A percentile compares a stretch with the other conserved stretches of the same genome.
Conservation (phyloP, 2,797 vertebrate genomes). For the Liasis olivaceus region DNA sequence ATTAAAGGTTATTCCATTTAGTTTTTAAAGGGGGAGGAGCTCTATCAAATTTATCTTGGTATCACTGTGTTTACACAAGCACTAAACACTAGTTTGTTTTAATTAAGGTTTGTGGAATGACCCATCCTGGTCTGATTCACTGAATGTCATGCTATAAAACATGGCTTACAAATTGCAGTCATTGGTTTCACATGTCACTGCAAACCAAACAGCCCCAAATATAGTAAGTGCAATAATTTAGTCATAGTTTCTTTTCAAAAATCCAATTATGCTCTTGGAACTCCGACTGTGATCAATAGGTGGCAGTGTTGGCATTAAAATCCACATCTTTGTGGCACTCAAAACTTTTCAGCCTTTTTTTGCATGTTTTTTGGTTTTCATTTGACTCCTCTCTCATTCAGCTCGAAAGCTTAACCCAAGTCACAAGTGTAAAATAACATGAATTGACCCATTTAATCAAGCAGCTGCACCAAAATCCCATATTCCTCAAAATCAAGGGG, state of each 20-base stretch:
- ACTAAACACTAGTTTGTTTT: too few species aligned
- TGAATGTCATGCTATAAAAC: too few species aligned
- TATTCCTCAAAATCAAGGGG: neutral
- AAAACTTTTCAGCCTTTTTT: neutral
- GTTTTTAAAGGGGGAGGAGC: too few species aligned
- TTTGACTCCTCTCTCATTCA: neutral
- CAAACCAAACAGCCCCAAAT: neutral
- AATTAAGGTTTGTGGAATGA: too few species aligned
- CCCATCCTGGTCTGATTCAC: too few species aligned
- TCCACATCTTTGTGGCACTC: neutral
- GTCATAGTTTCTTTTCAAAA: neutral
- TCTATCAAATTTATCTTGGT: too few species aligned
- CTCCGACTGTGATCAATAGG: neutral
- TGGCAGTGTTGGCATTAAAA: slow-evolving; percentile 2
- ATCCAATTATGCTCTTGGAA: neutral
- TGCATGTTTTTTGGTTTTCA: too few species aligned
- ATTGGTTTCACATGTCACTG: too few species aligned
- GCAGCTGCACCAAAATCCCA: neutral
- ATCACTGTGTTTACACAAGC: too few species aligned
- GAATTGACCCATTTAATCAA: neutral
- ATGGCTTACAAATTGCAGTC: too few species aligned
- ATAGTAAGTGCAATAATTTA: too few species aligned
- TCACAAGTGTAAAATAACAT: neutral
- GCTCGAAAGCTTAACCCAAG: neutral
- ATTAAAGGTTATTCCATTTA: too few species aligned